Base-by-base conservation (phyloP, 2,888 invertebrate genomes). In the Clepsis dumicolana region DNA sequence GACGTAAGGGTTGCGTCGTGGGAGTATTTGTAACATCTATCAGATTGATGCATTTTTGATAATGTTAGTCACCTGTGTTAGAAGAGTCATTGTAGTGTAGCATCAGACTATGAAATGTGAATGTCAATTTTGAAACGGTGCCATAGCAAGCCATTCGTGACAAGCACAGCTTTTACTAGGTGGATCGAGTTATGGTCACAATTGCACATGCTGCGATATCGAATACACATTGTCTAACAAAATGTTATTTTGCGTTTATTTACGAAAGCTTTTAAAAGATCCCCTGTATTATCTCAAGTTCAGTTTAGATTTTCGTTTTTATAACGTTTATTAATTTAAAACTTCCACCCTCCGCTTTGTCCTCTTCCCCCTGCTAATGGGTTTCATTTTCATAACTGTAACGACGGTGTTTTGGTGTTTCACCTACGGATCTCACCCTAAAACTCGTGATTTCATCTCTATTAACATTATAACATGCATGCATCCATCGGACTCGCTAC, bases 311-410 rank as follows among this genome's bases (percentile, higher is more conserved):
- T 21, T 52, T 25, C 50, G 25, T 35, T 27, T 27, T 62, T 57
- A 63, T 73, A 69, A 73, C 27, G 4, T 16, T 73, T 73, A 81
- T 76, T 84, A 81, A 84, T 82, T 72, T 60, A 41, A 64, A 61
- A 24, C 48, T 75, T 80, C 80, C 77, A 77, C 73, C 71, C 74
- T 77, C 79, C 80, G 88, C 87, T 88, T 84, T 76, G 79, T 82
- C 82, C 84, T 78, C 80, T 77, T 74, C 79, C 82, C 81, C 80
- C 77, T 78, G 82, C 84, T 84, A 80, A 81, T 84, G 90, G 90
- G 87, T 85, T 85, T 83, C 77, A 88, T 90, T 91, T 88, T 88
- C 87, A 89, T 88, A 84, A 88, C 84, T 85, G 74, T 81, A 85
- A 85, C 81, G 81, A 85, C 82, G 89, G 87, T 87, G 83, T 89